Conservation (phyloP, 2,888 invertebrate genomes). For the Liodrosophila aerea region DNA sequence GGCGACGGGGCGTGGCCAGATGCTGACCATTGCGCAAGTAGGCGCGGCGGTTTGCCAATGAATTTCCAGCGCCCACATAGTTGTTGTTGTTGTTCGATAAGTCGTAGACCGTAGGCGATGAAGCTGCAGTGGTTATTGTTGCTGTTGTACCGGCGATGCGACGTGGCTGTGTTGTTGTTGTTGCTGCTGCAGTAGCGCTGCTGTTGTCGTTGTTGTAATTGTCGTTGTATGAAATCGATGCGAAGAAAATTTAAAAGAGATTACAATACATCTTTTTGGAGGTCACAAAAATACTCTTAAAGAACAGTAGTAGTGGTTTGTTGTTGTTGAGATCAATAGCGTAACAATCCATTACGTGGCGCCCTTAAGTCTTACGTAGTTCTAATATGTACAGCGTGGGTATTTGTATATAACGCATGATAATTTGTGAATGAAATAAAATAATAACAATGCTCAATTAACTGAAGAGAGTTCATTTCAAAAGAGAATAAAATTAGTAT, state of each 20-base stretch:
- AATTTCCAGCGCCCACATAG: slow-evolving; percentile 54
- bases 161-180: slow-evolving; percentile 48
- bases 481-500: slow-evolving; percentile 17
- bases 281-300: slow-evolving; percentile 16
- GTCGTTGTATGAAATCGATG: slow-evolving; percentile 66
- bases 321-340: slow-evolving; percentile 21
- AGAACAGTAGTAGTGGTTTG: slow-evolving; percentile 15
- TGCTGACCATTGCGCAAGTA: slow-evolving; percentile 68
- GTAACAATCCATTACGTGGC: slow-evolving; percentile 37
- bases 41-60: slow-evolving; percentile 73
- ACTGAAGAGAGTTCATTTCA: slow-evolving; percentile 6
- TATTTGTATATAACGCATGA: too few species aligned
- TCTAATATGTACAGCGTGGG: slow-evolving; percentile 2
- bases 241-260: slow-evolving; percentile 68
- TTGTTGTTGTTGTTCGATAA: slow-evolving; percentile 53
- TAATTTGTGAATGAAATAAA: slow-evolving; percentile 1
- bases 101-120: slow-evolving; percentile 45
- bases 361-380: slow-evolving; percentile 7
- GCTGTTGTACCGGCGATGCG: slow-evolving; percentile 7
- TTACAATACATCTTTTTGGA: slow-evolving; percentile 60
- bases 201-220: slow-evolving; percentile 44
- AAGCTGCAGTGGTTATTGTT: slow-evolving; percentile 17
- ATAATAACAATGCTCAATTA: slow-evolving; percentile 11
- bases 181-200: slow-evolving; percentile 31
- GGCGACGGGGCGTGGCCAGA: slow-evolving; percentile 79